Base-by-base conservation (phyloP, 2,797 vertebrate genomes). In the Anisognathus igniventris region DNA sequence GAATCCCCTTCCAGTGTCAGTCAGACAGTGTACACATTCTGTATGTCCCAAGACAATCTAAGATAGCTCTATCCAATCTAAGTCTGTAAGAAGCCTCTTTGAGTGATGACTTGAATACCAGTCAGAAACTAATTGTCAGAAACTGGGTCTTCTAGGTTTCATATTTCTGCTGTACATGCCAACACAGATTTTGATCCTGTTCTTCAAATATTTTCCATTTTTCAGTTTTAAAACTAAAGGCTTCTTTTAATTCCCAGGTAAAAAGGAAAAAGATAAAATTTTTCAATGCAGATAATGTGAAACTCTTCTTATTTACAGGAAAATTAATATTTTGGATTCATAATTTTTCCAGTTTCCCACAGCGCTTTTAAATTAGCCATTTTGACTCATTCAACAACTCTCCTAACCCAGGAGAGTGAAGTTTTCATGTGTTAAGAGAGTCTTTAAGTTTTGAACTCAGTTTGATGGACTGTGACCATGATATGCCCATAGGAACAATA, bases 231-330 rank as follows among this genome's bases (percentile, higher is more conserved):
- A 54, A 87, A 70, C 5, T 57, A 40, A 84, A 89, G 27, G 4
- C 13, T 56, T 40, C 10, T 81, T 71, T 66, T 84, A 66, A 35
- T 94, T 94, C 9, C 20, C 13, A 56, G 9, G 18, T 8, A 3
- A 35, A 51, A 77, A 56, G 28, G 40, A 30, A 81, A 86, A 82
- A 51, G 3, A 10, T 21, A 30, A 72, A 21, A 4, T 42, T 83
- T 84, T 90, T 48, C 25, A 56, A 9, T 61, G 31, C 9, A 48
- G 30, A 40, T 71, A 61, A 82, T 47, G 15, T 27, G 25, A 33
- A 60, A 61, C 5, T 66, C 15, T 82, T 93, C 14, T 40, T 70
- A 67, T 92, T 91, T 83, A 73, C n/a, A 73, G 21, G 30, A 61
- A 73, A 33, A 62, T 27, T 9, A 73, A 25, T 85, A 40, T 61